Evolutionary conservation across 2,797 vertebrate species (phyloP), one percentile per base, ranked within the genome.

Genomic region (Acestrorhynchus altus): DNA sequence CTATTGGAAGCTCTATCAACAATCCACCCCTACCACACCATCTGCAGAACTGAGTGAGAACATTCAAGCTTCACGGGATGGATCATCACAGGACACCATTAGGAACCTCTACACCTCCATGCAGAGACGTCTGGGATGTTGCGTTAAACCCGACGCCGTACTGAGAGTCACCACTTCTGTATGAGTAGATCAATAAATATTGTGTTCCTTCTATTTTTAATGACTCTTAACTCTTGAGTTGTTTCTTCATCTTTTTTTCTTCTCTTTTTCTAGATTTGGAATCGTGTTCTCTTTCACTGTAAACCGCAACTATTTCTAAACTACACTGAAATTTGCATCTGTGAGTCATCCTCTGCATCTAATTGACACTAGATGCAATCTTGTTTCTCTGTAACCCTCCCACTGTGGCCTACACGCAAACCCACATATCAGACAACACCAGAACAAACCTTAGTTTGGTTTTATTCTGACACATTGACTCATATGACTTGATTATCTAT

Each of bases 401-500:
- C 57, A 78, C 28, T 31, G 22, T 22, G 26, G 22, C 57, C 65
- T 78, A 54, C 73, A 78, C 49, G 71, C 64, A 20, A 73, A 66
- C 80, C 80, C 72, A 82, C 80, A 59, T 49, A 76, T 82, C 80
- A 78, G 66, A 12, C 60, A 54, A 28, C 40, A 56, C 35, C 79
- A 69, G 28, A 56, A 8, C 8, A 49, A 64, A n/a, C 59, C 71
- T 70, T 12, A 31, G 20, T 15, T 13, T 28, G 42, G 22, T 52
- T 18, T 61, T 28, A 20, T 63, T 51, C 8, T 4, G 20, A 15
- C 46, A n/a, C 28, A 10, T 1, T 31, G 12, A 18, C 22, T 49
- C 24, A 40, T 51, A 54, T 51, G 59, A 71, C 47, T 77, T 40
- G 54, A 18, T 74, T 67, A 46, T 31, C 7, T 26, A 49, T 51